A percentile compares a stretch with the other conserved stretches of the same genome.
These are phyloP conservation scores for Aleiodes alternator DNA, from an alignment of 2,888 invertebrate species.

Conservation along the genomic window DNA sequence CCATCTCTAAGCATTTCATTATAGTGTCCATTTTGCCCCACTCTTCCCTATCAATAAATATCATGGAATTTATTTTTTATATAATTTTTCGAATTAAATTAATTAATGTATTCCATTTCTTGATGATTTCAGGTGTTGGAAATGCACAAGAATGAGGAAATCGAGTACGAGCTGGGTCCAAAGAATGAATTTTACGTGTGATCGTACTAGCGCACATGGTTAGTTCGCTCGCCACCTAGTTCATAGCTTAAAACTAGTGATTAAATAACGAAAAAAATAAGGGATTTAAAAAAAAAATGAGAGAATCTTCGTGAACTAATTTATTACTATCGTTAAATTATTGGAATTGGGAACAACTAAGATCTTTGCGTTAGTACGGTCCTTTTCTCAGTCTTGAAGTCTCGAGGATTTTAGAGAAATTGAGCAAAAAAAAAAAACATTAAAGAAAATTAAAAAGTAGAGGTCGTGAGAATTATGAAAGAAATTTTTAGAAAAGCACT, in stretches of 20 bases:
- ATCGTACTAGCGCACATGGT: constrained; percentile 61
- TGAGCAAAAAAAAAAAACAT: constrained; percentile 33
- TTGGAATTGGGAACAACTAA: constrained; percentile 74
- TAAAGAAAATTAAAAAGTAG: constrained; percentile 28
- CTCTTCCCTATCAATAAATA: too few species aligned
- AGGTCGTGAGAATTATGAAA: constrained; percentile 1
- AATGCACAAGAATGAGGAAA: constrained; percentile 95
- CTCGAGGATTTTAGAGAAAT: constrained; percentile 40
- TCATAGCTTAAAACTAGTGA: constrained; percentile 41
- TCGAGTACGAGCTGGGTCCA: constrained; percentile 91
- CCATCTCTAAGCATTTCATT: too few species aligned
- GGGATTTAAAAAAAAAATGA: constrained; percentile 13
- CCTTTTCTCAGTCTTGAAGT: constrained; percentile 51
- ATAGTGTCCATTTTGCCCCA: too few species aligned
- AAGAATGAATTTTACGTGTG: constrained; percentile 94
- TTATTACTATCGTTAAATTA: constrained; percentile 69
- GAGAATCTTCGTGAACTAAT: constrained; percentile 65
- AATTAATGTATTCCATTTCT: constrained; percentile 28
- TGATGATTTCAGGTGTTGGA: constrained; percentile 85
- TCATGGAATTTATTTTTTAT: too few species aligned
- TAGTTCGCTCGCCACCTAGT: constrained; percentile 52
- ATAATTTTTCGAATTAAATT: not conserved
- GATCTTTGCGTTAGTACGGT: constrained; percentile 64
- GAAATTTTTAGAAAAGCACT: constrained; percentile 14
- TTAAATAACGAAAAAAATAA: constrained; percentile 1